A percentile compares a stretch with the other conserved stretches of the same genome.
These are phyloP conservation scores for Hippoglossus hippoglossus DNA, from an alignment of 2,797 vertebrate species.

Conservation along the genomic window DNA sequence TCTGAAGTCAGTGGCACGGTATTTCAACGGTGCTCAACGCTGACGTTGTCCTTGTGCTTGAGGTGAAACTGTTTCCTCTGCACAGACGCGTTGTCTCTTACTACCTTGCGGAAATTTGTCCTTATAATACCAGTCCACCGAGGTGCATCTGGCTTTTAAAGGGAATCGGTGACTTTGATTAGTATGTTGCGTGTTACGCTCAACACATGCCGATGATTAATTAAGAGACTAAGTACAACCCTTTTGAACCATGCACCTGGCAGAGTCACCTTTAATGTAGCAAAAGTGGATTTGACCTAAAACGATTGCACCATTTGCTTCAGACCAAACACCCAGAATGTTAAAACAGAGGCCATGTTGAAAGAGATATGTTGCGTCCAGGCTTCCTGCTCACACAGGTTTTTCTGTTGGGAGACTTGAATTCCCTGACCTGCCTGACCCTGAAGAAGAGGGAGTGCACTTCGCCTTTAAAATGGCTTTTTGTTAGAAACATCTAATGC, in stretches of 20 bases:
- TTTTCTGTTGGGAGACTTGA: not conserved
- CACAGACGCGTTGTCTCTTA: not conserved
- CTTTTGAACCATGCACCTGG: not conserved
- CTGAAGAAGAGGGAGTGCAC: not conserved
- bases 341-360: not conserved
- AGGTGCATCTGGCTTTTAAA: not conserved
- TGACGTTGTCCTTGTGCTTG: not conserved
- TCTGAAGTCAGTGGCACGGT: no score
- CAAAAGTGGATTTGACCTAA: not conserved
- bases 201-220: not conserved
- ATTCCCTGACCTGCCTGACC: not conserved
- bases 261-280: not conserved
- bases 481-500: not conserved
- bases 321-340: not conserved
- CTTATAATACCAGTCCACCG: not conserved
- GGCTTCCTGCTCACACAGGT: not conserved
- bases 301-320: not conserved
- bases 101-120: not conserved
- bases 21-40: no score
- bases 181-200: not conserved
- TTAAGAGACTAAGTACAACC: not conserved
- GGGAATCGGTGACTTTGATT: not conserved
- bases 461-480: not conserved
- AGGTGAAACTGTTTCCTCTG: not conserved
- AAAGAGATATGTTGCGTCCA: not conserved